Evolutionary conservation across 2,888 invertebrate genomes (phyloP).

Genomic region (Platypus cylindrus): DNA sequence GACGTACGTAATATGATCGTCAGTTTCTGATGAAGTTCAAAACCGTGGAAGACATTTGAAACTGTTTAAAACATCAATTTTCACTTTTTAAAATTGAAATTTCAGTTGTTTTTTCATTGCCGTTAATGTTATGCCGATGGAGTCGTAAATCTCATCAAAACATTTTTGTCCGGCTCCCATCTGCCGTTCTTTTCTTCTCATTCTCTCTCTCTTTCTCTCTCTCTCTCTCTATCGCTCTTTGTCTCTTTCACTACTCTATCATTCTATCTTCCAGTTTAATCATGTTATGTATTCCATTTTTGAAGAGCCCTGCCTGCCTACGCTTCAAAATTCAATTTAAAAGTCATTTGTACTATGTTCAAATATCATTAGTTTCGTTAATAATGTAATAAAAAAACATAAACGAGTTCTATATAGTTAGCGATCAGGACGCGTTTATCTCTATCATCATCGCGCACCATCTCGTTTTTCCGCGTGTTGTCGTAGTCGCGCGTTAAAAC

Average conservation of each 20-base stretch:
- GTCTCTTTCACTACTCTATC: too few relatives aligned
- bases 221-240: too few relatives aligned
- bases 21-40: too few relatives aligned
- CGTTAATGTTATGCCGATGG: conserved; percentile 31
- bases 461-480: too few relatives aligned
- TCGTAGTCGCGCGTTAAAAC: too few relatives aligned
- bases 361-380: conserved; percentile 37
- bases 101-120: too few relatives aligned
- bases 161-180: conserved; percentile 36
- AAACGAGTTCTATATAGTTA: background rate
- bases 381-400: too few relatives aligned
- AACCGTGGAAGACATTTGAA: too few relatives aligned
- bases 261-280: conserved; percentile 44
- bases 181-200: conserved; percentile 29
- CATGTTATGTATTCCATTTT: conserved; percentile 55
- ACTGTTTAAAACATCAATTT: too few relatives aligned
- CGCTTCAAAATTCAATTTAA: conserved; percentile 49
- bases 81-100: too few relatives aligned
- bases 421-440: background rate
- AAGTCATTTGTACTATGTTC: conserved; percentile 49
- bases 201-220: too few relatives aligned
- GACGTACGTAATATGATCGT: too few relatives aligned
- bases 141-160: conserved; percentile 31
- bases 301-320: conserved; percentile 35
- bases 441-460: background rate